phyloP scores from a whole-genome alignment of 2,888 invertebrate genomes.

The Calameuta idolon region DNA sequence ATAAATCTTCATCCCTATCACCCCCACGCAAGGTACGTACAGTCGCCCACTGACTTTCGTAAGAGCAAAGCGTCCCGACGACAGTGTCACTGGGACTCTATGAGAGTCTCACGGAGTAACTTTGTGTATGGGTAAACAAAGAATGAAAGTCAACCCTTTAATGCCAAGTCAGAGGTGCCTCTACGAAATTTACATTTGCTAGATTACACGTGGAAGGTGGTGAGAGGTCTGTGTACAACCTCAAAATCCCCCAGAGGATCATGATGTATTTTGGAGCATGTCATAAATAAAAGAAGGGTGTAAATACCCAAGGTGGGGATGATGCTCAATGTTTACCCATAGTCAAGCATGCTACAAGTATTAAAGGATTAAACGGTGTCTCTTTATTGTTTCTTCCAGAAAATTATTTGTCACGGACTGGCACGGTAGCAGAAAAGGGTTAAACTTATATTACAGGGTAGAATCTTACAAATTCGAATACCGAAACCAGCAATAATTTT shows the following conservation, averaged over 20 bases:
- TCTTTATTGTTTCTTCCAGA: background rate
- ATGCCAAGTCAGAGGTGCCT: background rate
- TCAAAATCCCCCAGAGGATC: background rate
- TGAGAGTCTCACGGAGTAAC: background rate
- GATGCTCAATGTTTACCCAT: background rate
- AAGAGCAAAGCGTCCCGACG: background rate
- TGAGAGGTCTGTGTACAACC: background rate
- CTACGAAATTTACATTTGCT: background rate
- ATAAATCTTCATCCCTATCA: slow-evolving; percentile 44
- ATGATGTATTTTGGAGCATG: background rate
- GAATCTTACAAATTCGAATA: background rate
- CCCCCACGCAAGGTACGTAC: background rate
- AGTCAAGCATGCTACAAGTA: background rate
- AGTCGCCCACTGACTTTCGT: background rate
- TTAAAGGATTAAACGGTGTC: background rate
- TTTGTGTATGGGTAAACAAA: background rate
- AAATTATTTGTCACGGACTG: background rate
- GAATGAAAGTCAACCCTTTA: background rate
- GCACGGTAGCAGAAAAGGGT: background rate
- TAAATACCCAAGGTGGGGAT: background rate
- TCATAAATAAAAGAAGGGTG: background rate
- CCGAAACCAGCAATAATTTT: background rate
- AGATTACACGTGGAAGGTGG: background rate
- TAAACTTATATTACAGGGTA: background rate
- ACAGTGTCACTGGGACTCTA: background rate